A percentile compares a stretch with the other conserved stretches of the same genome.
Evolutionary conservation across 1,140 invertebrate species (phyloP).

Genomic region (Odontomachus brunneus): DNA sequence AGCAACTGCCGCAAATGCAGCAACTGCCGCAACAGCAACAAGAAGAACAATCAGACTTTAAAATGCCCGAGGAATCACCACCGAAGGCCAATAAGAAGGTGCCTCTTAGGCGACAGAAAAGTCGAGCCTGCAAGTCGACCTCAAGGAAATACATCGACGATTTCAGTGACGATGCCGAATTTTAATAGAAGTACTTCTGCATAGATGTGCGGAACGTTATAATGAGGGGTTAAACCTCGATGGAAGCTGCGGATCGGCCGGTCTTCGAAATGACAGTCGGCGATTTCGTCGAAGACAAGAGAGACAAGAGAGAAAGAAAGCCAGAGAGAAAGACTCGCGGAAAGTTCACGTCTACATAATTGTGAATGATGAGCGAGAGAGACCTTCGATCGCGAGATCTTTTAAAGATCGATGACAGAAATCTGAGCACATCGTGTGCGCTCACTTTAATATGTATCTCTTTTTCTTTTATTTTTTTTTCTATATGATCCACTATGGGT

Average conservation of each 20-base stretch:
- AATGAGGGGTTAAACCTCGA: background rate
- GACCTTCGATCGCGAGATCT: background rate
- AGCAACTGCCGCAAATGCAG: background rate
- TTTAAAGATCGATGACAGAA: constrained; percentile 11
- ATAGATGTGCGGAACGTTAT: background rate
- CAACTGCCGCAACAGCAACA: constrained; percentile 7
- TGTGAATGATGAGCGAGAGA: constrained; percentile 1
- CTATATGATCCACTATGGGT: background rate
- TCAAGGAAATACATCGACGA: constrained; percentile 34
- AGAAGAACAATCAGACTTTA: constrained; percentile 58
- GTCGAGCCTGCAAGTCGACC: constrained; percentile 46
- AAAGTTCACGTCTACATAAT: background rate
- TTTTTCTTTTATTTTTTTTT: constrained; percentile 29
- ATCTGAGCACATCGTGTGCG: constrained; percentile 13
- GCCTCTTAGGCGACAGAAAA: constrained; percentile 42
- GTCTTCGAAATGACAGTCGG: background rate
- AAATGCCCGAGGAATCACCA: constrained; percentile 61
- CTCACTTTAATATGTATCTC: constrained; percentile 1
- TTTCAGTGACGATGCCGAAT: background rate
- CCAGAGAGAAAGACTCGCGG: too few species aligned
- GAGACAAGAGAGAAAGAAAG: background rate
- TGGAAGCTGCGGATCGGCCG: background rate
- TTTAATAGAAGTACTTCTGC: background rate
- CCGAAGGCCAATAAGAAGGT: constrained; percentile 56
- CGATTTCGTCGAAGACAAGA: background rate